Conservation (phyloP, 2,113 vertebrate species). For the Oreochromis tanganicae region DNA sequence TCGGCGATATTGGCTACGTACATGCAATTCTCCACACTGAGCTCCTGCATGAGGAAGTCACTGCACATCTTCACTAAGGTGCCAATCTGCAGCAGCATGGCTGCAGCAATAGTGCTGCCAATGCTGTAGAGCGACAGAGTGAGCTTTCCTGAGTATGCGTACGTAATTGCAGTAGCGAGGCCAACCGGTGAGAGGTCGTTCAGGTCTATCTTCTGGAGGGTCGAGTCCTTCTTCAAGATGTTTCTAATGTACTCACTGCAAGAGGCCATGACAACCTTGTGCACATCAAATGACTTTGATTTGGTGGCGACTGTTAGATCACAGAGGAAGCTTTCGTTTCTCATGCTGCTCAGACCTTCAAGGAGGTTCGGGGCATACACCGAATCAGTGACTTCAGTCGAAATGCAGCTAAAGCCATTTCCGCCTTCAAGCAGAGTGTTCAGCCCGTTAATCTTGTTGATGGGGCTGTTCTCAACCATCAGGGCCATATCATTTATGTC, state of each 20-base stretch:
- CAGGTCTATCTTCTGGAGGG: constrained; percentile 87
- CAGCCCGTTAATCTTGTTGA: constrained; percentile 88
- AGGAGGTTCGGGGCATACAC: constrained; percentile 89
- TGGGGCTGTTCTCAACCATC: constrained; percentile 87
- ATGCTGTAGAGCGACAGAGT: constrained; percentile 94
- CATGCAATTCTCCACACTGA: constrained; percentile 97
- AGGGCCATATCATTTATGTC: constrained; percentile 90
- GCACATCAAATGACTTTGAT: constrained; percentile 93
- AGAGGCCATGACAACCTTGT: constrained; percentile 96
- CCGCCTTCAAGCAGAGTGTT: constrained; percentile 89
- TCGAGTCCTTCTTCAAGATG: constrained; percentile 88
- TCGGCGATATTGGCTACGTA: constrained; percentile 94
- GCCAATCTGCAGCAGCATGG: constrained; percentile 86
- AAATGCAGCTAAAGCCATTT: constrained; percentile 94
- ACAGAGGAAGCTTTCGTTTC: constrained; percentile 91
- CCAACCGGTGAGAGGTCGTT: constrained; percentile 88
- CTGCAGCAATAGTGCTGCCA: constrained; percentile 91
- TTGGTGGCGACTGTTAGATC: constrained; percentile 92
- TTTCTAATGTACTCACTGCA: constrained; percentile 91
- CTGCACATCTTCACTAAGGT: constrained; percentile 98
- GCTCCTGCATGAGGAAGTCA: constrained; percentile 92
- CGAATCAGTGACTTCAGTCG: constrained; percentile 87
- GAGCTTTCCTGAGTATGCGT: constrained; percentile 94
- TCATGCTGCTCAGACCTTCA: constrained; percentile 92
- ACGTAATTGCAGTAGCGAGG: constrained; percentile 89